Conservation (phyloP, 2,113 vertebrate genomes). For the Halcyon malimbica region DNA sequence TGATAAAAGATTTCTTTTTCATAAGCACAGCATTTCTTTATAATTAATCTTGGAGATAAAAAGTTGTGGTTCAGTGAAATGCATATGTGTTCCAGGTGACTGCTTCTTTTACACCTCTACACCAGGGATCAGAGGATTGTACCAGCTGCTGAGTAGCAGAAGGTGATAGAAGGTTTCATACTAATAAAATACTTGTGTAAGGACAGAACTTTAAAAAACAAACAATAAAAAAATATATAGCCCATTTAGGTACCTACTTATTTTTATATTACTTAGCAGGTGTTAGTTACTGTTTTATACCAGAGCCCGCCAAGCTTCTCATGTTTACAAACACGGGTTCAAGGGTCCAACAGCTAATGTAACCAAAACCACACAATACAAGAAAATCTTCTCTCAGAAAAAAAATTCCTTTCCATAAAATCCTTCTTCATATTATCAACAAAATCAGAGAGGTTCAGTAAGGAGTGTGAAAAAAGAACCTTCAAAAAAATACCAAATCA, state of each 20-base stretch:
- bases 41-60: background rate
- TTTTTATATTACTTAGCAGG: background rate
- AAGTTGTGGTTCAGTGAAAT: background rate
- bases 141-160: background rate
- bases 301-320: background rate
- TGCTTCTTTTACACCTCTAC: background rate
- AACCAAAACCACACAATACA: background rate
- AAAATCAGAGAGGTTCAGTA: background rate
- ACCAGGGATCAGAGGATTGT: background rate
- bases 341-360: background rate
- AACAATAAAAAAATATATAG: background rate
- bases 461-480: background rate
- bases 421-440: background rate
- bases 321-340: background rate
- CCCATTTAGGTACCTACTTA: background rate
- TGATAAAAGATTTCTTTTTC: background rate
- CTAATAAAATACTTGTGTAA: background rate
- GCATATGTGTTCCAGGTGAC: background rate
- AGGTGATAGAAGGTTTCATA: constrained; percentile 6
- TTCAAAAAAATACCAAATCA: background rate
- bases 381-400: background rate
- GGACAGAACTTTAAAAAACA: background rate
- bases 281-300: background rate
- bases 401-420: background rate
- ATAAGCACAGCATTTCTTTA: background rate